Conservation (phyloP, 2,797 vertebrate genomes). For the Aldrovandia affinis region DNA sequence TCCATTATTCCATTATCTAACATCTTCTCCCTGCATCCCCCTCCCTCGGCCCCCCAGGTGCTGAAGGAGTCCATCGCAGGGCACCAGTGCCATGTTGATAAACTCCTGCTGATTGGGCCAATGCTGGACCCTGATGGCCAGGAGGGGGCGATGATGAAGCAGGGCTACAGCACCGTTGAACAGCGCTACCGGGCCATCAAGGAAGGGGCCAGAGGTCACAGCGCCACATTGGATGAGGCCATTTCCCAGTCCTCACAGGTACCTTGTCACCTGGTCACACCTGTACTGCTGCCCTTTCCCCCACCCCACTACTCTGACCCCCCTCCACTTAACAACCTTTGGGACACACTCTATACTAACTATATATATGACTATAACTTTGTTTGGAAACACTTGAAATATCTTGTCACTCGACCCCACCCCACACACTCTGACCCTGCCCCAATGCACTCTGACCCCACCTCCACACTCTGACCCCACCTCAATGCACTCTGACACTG, state of each 20-base stretch:
- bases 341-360: too few relatives aligned
- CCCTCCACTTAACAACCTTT: too few relatives aligned
- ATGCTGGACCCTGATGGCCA: not conserved
- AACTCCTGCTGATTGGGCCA: not conserved
- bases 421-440: too few relatives aligned
- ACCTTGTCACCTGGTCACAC: conserved; percentile 28
- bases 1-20: not conserved
- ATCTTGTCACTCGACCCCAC: too few relatives aligned
- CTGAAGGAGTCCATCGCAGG: not conserved
- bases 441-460: too few relatives aligned
- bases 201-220: conserved; percentile 89
- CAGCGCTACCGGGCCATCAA: conserved; percentile 86
- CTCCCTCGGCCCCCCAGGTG: not conserved
- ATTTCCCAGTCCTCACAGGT: conserved; percentile 95
- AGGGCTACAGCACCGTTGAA: conserved; percentile 81
- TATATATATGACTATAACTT: too few relatives aligned
- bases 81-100: conserved; percentile 5
- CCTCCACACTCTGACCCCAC: too few relatives aligned
- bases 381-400: too few relatives aligned
- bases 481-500: too few relatives aligned
- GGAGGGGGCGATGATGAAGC: conserved; percentile 62
- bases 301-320: too few relatives aligned
- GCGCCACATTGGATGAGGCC: conserved; percentile 85
- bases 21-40: too few relatives aligned
- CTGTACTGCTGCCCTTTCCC: too few relatives aligned